Percentiles rank a stretch among this genome's conserved stretches.
Conservation (phyloP, 2,797 vertebrate species). For the Hapalemur alaotrensis region DNA sequence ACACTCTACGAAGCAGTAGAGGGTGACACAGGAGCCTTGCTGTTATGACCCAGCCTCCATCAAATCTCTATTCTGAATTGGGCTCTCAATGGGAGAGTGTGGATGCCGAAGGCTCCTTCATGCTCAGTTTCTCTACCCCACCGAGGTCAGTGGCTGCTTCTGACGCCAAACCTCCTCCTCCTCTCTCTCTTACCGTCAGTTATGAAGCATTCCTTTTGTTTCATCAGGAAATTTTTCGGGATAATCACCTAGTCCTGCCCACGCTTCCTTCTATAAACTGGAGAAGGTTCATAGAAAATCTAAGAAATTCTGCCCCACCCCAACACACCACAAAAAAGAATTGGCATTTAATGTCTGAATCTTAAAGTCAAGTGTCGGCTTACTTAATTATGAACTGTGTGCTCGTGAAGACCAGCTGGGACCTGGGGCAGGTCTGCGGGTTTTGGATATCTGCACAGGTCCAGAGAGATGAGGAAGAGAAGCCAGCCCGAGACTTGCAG, state of each 20-base stretch:
- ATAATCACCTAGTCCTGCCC: background rate
- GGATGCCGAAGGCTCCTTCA: background rate
- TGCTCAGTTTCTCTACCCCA: background rate
- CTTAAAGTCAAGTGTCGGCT: background rate
- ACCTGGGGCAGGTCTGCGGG: background rate
- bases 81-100: background rate
- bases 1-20: background rate
- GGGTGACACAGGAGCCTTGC: background rate
- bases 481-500: background rate
- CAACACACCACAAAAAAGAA: background rate
- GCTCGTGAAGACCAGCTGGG: background rate
- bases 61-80: background rate
- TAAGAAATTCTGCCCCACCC: background rate
- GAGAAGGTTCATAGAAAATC: background rate
- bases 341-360: background rate
- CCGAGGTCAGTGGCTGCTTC: background rate
- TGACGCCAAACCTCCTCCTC: accelerated
- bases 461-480: background rate
- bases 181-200: background rate
- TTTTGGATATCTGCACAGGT: background rate
- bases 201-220: background rate
- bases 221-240: background rate
- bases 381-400: background rate
- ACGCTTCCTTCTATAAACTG: background rate
- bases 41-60: background rate